Base-by-base conservation (phyloP, 1,140 invertebrate genomes). In the Pogonus chalceus region DNA sequence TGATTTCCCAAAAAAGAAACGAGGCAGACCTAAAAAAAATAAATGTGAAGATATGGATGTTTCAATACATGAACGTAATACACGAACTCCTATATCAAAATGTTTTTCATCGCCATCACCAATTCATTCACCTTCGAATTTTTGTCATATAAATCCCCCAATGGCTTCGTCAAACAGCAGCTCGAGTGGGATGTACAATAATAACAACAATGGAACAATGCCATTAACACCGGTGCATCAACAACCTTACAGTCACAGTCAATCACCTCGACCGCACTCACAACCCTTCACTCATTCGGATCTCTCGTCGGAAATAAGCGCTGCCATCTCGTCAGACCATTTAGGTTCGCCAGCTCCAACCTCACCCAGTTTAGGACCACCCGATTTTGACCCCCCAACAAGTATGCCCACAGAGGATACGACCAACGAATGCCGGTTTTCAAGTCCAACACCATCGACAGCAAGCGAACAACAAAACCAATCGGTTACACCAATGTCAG, bases 21-120 rank as follows among this genome's bases (percentile, higher is more conserved):
- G 88, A 39, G 88, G 88, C 7, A 75, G 88, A 26, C 88, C 88
- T 23, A 92, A 92, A 65, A 92, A 92, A 69, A 81, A 90, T 1
- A 78, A 84, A 56, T 75, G 80, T 2, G 82, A 70, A 18, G 64
- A 63, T 49, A 51, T 59, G 49, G 64, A 68, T 10, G 51, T 61
- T 20, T 53, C 57, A 49, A 52, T 56, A 37, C 37, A 57, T 22
- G 62, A 69, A 21, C 59, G 62, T 51, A 64, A 62, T 58, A 60
- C 60, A 56, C 65, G 58, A 60, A 64, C 57, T 51, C 65, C 67
- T 20, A 62, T 77, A 26, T 62, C 75, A 4, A 77, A 76, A 54
- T 80, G 79, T 65, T 81, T 79, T 61, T 77, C 79, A 1, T 76
- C 72, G 23, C 69, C 72, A 16, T 67, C 74, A 20, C 71, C 71